Base-by-base conservation (phyloP, 2,113 vertebrate species). In the Megaceryle torquata region DNA sequence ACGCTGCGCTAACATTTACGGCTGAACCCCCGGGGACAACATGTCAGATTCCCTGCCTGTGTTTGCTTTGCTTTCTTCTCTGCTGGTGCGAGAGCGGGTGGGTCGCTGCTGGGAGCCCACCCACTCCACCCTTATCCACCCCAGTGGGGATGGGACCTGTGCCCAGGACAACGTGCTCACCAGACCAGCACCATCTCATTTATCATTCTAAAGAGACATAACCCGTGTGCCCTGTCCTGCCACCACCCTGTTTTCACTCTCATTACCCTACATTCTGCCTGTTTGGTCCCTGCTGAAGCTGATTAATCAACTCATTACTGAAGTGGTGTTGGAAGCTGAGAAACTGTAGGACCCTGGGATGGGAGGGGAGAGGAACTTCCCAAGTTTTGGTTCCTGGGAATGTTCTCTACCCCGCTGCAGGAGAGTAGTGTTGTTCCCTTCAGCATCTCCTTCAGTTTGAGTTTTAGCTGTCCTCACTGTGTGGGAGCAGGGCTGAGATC, bases 391-490 rank as follows among this genome's bases (percentile, higher is more conserved):
- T 18, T 54, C 22, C 77, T 14, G 20, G 28, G 26, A 12, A 10
- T 0, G 0, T 78, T 61, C 31, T 59, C 53, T 13, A 56, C 6
- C 2, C 51, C 0, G 0, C 57, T 33, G 86, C 69, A 57, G 81
- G 15, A 19, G 1, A 51, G 69, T 51, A 24, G 31, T 2, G 0
- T 6, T 17, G 25, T 43, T 26, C 53, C 56, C 56, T 77, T 39
- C 50, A 3, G 33, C 0, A 1, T 94, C 89, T 88, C 87, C 61
- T 59, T 85, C 7, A 10, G 63, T 19, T 53, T 0, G 21, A 50
- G 41, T 85, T 94, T 64, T 68, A 25, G 78, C 75, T 76, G 92
- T 82, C 82, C 88, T 76, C 5, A 0, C 63, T 15, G 70, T 15
- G 26, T 1, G 3, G 85, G 89, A 94, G 5, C 83, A 9, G 86